Evolutionary conservation across 2,888 invertebrate genomes (phyloP).

Genomic region (Oligia strigilis): DNA sequence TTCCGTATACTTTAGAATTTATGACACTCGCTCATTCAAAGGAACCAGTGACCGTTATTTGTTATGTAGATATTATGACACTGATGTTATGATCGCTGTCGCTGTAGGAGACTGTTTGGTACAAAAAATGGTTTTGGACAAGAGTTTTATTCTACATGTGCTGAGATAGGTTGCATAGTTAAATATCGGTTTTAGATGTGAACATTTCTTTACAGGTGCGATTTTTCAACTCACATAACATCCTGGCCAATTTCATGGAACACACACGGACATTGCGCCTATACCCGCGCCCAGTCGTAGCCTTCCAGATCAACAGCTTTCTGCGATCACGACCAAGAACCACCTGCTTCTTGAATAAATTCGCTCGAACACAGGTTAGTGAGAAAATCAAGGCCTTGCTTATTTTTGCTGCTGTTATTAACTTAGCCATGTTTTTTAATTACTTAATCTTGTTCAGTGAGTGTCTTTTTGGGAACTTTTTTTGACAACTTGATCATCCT

Average conservation of each 20-base stretch:
- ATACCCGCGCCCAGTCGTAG: constrained; percentile 99
- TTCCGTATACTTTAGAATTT: background rate
- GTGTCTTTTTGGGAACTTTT: background rate
- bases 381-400: background rate
- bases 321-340: constrained; percentile 97
- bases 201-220: constrained; percentile 91
- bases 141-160: background rate
- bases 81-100: background rate
- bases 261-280: constrained; percentile 98
- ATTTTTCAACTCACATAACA: constrained; percentile 99
- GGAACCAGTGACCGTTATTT: background rate
- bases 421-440: background rate
- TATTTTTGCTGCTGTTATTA: background rate
- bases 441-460: background rate
- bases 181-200: background rate
- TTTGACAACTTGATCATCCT: background rate
- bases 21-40: background rate
- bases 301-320: constrained; percentile 99
- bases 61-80: background rate
- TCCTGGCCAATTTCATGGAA: constrained; percentile 99
- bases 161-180: background rate
- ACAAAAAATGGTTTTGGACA: background rate
- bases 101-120: background rate
- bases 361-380: constrained; percentile 97
- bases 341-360: constrained; percentile 96